Conservation (phyloP, 2,797 vertebrate genomes). For the Loris lydekkerianus region DNA sequence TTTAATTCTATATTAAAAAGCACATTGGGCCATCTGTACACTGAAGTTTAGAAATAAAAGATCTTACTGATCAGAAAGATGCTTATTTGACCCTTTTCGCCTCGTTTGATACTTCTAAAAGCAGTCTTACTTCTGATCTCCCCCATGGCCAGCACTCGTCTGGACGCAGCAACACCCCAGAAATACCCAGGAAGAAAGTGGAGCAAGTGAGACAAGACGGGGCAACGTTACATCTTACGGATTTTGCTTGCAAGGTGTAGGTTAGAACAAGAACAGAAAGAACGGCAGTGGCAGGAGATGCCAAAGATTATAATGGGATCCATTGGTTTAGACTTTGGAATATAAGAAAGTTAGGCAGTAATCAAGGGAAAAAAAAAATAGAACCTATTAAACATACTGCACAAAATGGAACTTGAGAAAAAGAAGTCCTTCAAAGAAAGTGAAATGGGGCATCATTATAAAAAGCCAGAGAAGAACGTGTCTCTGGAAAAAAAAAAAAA, state of each 20-base stretch:
- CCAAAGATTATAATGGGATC: not conserved
- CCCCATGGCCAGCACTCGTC: not conserved
- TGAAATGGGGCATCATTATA: not conserved
- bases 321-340: not conserved
- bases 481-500: not conserved
- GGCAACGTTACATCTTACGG: not conserved
- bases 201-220: not conserved
- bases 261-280: not conserved
- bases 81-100: not conserved
- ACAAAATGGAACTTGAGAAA: not conserved
- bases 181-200: not conserved
- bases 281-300: not conserved
- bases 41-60: not conserved
- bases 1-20: not conserved
- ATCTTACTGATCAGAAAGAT: not conserved
- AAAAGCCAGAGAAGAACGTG: not conserved
- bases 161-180: not conserved
- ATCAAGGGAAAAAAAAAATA: not conserved
- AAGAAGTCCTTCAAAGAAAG: not conserved
- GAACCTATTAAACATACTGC: not conserved
- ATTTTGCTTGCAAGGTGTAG: not conserved
- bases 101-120: not conserved
- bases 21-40: not conserved
- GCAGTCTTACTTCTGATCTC: not conserved
- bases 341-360: conserved; percentile 2